Evolutionary conservation across 2,113 vertebrate genomes (phyloP).

Genomic region (Trichomycterus rosablanca): DNA sequence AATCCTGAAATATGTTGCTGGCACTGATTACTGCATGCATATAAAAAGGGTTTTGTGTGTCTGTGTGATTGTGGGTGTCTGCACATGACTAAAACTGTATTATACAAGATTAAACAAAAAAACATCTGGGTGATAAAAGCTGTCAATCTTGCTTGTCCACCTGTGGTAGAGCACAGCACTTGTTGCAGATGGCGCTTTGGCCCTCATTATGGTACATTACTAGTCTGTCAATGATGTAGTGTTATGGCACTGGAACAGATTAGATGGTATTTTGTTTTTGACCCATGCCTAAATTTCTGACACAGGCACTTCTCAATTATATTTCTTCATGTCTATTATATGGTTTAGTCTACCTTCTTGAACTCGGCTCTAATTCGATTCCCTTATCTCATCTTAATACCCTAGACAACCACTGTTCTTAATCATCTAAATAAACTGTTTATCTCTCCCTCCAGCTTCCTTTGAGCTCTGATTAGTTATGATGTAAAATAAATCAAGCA

Average conservation of each 20-base stretch:
- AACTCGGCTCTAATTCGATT: not conserved
- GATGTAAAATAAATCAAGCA: not conserved
- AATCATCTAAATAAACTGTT: not conserved
- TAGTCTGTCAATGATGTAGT: not conserved
- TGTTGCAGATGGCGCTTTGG: not conserved
- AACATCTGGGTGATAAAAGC: not conserved
- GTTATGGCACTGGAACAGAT: conserved; percentile 8
- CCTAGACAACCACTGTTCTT: not conserved
- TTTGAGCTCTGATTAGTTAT: not conserved
- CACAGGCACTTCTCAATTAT: not conserved
- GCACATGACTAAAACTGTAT: not conserved
- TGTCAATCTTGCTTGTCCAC: not conserved
- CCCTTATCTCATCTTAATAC: not conserved
- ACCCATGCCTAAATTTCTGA: not conserved
- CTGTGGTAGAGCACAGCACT: not conserved
- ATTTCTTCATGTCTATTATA: not conserved
- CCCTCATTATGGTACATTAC: not conserved
- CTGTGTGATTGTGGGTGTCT: not conserved
- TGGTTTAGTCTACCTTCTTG: not conserved
- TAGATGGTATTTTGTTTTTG: conserved; percentile 4
- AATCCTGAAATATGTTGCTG: too few species aligned
- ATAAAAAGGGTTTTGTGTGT: not conserved
- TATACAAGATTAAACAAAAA: not conserved
- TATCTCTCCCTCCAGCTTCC: not conserved
- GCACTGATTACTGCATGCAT: not conserved